A percentile compares a stretch with the other conserved stretches of the same genome.
phyloP scores from a whole-genome alignment of 1,140 invertebrate genomes.

The Nephila pilipes region DNA sequence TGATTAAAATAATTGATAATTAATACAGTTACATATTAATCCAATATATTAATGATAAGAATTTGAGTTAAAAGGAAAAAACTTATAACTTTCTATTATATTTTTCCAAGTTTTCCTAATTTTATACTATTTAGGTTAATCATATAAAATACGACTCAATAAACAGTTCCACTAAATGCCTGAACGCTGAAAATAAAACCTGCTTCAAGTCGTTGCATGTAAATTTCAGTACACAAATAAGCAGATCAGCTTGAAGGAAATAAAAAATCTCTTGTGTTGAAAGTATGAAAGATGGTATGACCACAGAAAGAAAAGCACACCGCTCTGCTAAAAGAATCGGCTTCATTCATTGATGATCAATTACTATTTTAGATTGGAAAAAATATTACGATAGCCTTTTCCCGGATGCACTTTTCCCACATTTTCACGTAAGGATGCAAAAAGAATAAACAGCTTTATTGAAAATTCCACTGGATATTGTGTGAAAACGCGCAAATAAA shows the following conservation, averaged over 20 bases:
- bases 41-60: too few relatives aligned
- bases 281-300: background rate
- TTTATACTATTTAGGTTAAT: too few relatives aligned
- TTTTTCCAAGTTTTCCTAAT: too few relatives aligned
- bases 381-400: background rate
- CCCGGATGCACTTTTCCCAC: background rate
- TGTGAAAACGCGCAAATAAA: background rate
- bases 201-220: background rate
- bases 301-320: background rate
- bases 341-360: background rate
- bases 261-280: background rate
- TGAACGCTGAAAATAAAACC: too few relatives aligned
- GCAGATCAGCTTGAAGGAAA: background rate
- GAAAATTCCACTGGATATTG: conserved; percentile 15
- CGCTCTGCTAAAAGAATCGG: background rate
- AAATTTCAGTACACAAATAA: background rate
- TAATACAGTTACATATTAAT: too few relatives aligned
- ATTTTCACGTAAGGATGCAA: background rate
- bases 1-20: too few relatives aligned
- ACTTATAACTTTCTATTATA: too few relatives aligned
- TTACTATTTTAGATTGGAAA: background rate
- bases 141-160: too few relatives aligned
- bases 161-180: too few relatives aligned
- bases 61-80: too few relatives aligned
- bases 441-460: background rate